phyloP scores from a whole-genome alignment of 2,888 invertebrate species.

The Suillia variegata region DNA sequence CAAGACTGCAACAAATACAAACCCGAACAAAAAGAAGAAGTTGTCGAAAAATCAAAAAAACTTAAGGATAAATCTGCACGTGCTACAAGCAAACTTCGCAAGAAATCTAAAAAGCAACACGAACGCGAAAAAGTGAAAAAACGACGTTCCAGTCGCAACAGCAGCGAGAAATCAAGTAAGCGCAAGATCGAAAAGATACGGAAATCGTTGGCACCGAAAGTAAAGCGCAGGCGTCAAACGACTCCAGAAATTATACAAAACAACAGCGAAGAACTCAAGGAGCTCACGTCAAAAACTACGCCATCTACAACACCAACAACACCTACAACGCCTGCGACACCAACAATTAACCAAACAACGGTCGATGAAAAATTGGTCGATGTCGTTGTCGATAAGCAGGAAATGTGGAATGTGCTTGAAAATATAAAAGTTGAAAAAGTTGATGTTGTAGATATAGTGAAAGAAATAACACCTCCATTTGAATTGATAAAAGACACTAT shows the following conservation, averaged over 20 bases:
- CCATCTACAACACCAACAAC: too few species aligned
- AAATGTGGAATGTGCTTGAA: constrained; percentile 24
- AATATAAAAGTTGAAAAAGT: constrained; percentile 29
- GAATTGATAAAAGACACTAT: constrained; percentile 20
- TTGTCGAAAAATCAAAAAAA: neutral
- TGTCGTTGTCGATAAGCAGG: too few species aligned
- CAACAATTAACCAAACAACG: neutral
- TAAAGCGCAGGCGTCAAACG: constrained; percentile 14
- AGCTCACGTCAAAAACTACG: too few species aligned
- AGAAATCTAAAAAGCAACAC: constrained; percentile 23
- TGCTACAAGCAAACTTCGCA: constrained; percentile 11
- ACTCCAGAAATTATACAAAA: constrained; percentile 17
- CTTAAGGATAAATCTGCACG: neutral
- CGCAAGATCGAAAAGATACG: constrained; percentile 8
- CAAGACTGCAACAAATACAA: constrained; percentile 13
- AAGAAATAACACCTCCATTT: constrained; percentile 1
- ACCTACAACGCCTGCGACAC: too few species aligned
- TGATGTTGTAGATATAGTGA: neutral
- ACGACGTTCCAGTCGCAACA: constrained; percentile 16
- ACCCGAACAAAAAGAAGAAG: neutral
- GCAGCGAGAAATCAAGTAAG: constrained; percentile 6
- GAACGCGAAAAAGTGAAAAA: constrained; percentile 25
- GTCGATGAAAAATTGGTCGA: neutral
- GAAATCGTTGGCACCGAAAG: neutral
- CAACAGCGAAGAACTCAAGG: constrained; percentile 1